A percentile compares a stretch with the other conserved stretches of the same genome.
Conservation (phyloP, 2,888 invertebrate genomes). For the Monochamus alternatus region DNA sequence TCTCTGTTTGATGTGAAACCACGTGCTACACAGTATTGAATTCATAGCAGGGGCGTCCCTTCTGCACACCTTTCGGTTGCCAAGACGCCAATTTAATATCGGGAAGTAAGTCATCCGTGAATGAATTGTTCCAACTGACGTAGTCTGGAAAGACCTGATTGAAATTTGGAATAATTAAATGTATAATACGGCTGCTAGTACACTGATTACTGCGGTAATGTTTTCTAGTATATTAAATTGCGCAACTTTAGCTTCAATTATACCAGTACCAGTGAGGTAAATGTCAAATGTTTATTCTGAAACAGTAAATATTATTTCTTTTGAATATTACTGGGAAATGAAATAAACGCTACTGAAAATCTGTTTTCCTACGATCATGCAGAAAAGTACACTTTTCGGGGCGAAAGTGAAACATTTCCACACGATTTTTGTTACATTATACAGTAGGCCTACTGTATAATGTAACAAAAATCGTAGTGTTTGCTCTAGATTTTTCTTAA, state of each 20-base stretch:
- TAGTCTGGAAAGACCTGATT: conserved; percentile 17
- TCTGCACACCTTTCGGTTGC: conserved; percentile 51
- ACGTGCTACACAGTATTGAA: conserved; percentile 8
- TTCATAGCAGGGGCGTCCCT: conserved; percentile 10
- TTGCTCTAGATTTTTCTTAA: too few species aligned
- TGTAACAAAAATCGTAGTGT: too few species aligned
- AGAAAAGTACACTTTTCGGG: too few species aligned
- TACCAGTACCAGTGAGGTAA: neutral
- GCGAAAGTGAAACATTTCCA: too few species aligned
- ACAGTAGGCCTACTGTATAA: too few species aligned
- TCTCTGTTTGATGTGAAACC: conserved; percentile 24
- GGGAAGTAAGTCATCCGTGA: conserved; percentile 48
- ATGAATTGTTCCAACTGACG: conserved; percentile 37
- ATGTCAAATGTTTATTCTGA: too few species aligned
- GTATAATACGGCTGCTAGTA: neutral
- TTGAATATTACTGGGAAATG: too few species aligned
- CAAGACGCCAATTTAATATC: conserved; percentile 53
- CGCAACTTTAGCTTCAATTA: neutral
- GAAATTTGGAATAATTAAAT: conserved; percentile 28
- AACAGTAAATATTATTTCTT: too few species aligned
- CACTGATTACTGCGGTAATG: neutral
- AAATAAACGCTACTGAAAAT: too few species aligned
- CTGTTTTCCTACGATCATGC: too few species aligned
- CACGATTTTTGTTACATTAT: too few species aligned
- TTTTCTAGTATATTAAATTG: neutral